Base-by-base conservation (phyloP, 2,888 invertebrate species). In the Diarsia dahlii region DNA sequence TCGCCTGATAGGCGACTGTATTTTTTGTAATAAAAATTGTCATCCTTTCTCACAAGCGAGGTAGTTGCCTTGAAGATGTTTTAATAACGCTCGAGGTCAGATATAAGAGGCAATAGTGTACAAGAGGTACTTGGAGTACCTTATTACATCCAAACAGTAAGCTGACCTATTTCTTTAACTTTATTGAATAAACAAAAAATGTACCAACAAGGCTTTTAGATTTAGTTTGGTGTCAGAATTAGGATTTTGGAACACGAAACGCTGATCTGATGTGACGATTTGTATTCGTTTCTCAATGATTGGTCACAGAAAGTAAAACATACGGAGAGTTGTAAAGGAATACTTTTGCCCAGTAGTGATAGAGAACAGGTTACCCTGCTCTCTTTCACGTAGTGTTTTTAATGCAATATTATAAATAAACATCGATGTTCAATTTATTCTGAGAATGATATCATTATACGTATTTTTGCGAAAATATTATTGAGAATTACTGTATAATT, bases 41-140 rank as follows among this genome's bases (percentile, higher is more conserved):
- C 13, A 39, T 60, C 23, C 13, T 54, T 8, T 58, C 18, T 12
- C 9, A 28, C 52, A 76, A 64, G 39, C 58, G 39, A 45, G 15
- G n/a, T 23, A 67, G 18, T 39, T 45, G n/a, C 28, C 15, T 60
- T 54, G n/a, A 68, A 76, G 68, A 68, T 23, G 28, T 68, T 68
- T 65, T 79, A 77, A 69, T 77, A 77, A 69, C 28, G 63, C 48
- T 69, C 3, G 34, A 67, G 67, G n/a, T 68, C 64, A 28, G 52
- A 12, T 54, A 34, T 3, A 66, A 66, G 76, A 54, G 48, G 28
- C 56, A 67, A 81, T 78, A 82, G 20, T 65, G 39, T 39, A 69
- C 52, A 68, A 76, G 77, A 64, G 46, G 45, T 60, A 68, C 67
- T 82, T 64, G n/a, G 20, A 60, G 65, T 39, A 62, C 54, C 20